phyloP scores from a whole-genome alignment of 2,888 invertebrate genomes.

The Omphaloscelis lunosa region DNA sequence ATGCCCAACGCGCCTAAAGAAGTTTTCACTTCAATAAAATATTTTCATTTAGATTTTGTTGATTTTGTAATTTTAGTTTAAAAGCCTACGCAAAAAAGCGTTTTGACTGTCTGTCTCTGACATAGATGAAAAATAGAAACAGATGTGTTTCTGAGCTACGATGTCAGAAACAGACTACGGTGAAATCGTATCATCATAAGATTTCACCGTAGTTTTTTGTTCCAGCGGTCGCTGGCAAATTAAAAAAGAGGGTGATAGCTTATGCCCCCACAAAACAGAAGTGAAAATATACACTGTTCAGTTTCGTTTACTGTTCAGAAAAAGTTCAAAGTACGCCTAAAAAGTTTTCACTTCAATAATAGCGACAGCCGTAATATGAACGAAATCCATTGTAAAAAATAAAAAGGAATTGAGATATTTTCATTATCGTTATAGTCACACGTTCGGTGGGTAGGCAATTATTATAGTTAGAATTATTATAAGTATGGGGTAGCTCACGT shows the following conservation, averaged over 20 bases:
- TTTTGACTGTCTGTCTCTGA: not conserved
- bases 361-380: not conserved
- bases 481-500: slow-evolving; percentile 62
- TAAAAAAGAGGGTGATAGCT: not conserved
- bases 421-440: slow-evolving; percentile 22
- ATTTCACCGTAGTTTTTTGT: not conserved
- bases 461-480: slow-evolving; percentile 47
- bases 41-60: too few species aligned
- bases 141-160: too few species aligned
- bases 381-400: slow-evolving; percentile 23
- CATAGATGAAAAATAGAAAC: too few species aligned
- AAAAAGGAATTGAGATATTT: slow-evolving; percentile 57
- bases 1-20: too few species aligned
- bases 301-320: too few species aligned
- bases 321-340: too few species aligned
- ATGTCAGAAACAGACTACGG: too few species aligned
- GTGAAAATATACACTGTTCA: too few species aligned
- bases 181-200: too few species aligned
- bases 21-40: too few species aligned
- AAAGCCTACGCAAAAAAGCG: not conserved
- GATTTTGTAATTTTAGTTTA: not conserved
- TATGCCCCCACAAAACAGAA: too few species aligned
- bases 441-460: slow-evolving; percentile 55
- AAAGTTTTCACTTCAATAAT: not conserved
- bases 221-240: not conserved